Percentiles rank a stretch among this genome's conserved stretches.
These are phyloP conservation scores for Bos taurus DNA, from an alignment of 2,113 vertebrate species.

Conservation along the genomic window DNA sequence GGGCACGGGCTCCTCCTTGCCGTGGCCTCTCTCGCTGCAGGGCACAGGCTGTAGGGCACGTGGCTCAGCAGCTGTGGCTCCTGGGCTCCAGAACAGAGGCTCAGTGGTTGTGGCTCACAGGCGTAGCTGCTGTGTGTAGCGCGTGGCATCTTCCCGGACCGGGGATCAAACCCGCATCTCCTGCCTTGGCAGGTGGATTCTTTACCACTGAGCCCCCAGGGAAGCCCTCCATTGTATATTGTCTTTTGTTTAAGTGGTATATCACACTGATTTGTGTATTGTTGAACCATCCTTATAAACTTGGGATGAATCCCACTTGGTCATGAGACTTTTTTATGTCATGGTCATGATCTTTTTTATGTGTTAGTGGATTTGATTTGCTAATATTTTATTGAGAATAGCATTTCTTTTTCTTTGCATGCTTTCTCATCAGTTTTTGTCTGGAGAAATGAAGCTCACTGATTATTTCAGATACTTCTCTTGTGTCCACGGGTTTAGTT, in stretches of 20 bases:
- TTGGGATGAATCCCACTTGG: neutral
- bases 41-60: neutral
- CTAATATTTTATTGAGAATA: neutral
- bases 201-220: neutral
- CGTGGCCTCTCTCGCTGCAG: neutral
- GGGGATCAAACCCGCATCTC: neutral
- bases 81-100: neutral
- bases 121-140: neutral
- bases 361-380: neutral
- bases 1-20: neutral
- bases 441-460: neutral
- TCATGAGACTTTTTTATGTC: neutral
- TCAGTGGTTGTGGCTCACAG: neutral
- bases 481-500: fast-evolving
- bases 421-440: neutral
- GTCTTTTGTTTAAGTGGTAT: neutral
- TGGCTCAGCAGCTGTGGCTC: neutral
- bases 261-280: neutral
- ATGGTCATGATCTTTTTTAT: neutral
- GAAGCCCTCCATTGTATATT: neutral
- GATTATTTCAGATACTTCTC: neutral
- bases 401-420: too few relatives aligned
- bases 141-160: neutral
- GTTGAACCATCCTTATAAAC: neutral
- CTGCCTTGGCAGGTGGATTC: neutral